Evolutionary conservation across 2,113 vertebrate genomes (phyloP).

Genomic region (Pterophyllum scalare): DNA sequence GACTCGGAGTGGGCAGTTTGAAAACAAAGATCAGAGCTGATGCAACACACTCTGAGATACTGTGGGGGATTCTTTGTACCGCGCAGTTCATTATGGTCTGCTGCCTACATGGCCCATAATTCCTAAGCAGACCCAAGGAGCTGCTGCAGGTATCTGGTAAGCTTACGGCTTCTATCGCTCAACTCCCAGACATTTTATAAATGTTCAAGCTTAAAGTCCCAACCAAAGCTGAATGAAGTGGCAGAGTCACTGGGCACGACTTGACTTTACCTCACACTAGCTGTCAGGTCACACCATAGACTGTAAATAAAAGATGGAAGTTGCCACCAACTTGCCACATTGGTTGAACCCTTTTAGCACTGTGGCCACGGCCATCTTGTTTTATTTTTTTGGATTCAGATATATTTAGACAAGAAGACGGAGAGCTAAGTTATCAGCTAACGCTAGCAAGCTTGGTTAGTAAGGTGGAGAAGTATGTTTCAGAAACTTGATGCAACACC

Average conservation of each 20-base stretch:
- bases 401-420: not conserved
- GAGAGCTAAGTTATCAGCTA: not conserved
- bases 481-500: not conserved
- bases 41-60: not conserved
- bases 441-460: not conserved
- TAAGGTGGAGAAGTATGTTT: not conserved
- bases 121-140: not conserved
- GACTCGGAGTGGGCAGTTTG: not conserved
- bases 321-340: not conserved
- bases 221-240: not conserved
- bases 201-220: rapidly evolving
- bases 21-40: not conserved
- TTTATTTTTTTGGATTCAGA: not conserved
- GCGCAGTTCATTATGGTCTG: not conserved
- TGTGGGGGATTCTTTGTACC: not conserved
- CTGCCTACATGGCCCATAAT: not conserved
- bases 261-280: not conserved
- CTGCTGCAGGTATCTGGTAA: not conserved
- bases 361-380: not conserved
- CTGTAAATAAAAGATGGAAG: not conserved
- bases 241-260: not conserved
- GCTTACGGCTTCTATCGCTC: not conserved
- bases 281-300: not conserved
- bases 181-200: not conserved
- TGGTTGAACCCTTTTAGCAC: not conserved